phyloP scores from a whole-genome alignment of 2,113 vertebrate genomes.

The Syngnathus typhle region DNA sequence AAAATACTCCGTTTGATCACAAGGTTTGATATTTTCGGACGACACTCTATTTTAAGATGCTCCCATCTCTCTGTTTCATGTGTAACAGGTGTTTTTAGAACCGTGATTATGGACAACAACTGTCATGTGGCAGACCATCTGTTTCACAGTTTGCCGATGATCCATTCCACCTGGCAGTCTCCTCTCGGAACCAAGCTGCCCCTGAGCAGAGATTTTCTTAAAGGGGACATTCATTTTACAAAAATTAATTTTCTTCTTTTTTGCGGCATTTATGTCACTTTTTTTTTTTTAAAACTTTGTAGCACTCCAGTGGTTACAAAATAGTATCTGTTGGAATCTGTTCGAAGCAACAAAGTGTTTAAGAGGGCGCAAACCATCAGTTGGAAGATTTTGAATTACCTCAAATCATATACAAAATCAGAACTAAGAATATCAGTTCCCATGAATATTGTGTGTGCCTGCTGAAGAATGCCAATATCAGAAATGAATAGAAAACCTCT shows the following conservation, averaged over 20 bases:
- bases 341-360: not conserved
- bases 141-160: constrained; percentile 47
- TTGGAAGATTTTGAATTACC: not conserved
- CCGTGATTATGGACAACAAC: constrained; percentile 41
- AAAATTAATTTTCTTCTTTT: not conserved
- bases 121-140: constrained; percentile 51
- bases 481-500: not conserved
- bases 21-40: not conserved
- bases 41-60: not conserved
- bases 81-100: constrained; percentile 40
- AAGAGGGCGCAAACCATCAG: not conserved
- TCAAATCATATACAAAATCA: not conserved
- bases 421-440: not conserved
- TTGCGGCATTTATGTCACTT: not conserved
- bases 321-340: not conserved
- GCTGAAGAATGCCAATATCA: not conserved
- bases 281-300: not conserved
- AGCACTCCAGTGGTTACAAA: not conserved
- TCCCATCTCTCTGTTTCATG: constrained; percentile 15
- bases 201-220: constrained; percentile 20
- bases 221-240: constrained; percentile 15
- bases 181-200: constrained; percentile 18
- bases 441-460: not conserved
- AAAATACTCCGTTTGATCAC: not conserved
- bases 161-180: constrained; percentile 34